These are phyloP conservation scores for Camelus bactrianus DNA, from an alignment of 2,113 vertebrate species.

Conservation along the genomic window DNA sequence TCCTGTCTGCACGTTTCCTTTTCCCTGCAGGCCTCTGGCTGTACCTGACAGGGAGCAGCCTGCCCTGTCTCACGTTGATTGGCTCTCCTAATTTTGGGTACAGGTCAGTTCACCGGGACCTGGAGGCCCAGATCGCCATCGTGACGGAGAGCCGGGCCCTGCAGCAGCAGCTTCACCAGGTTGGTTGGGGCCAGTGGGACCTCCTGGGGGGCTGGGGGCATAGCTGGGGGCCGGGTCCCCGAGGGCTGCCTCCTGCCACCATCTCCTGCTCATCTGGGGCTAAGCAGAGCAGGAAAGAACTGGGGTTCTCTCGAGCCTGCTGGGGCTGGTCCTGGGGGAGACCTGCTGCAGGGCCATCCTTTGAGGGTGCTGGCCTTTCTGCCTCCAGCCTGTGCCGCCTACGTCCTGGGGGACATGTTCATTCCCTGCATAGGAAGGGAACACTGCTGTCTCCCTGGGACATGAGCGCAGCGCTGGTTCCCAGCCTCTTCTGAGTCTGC, in stretches of 20 bases:
- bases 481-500: not conserved
- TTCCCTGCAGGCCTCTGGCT: slow-evolving; percentile 95
- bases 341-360: rapidly evolving
- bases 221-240: not conserved
- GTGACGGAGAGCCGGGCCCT: slow-evolving; percentile 94
- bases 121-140: slow-evolving; percentile 97
- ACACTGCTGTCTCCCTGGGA: not conserved
- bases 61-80: slow-evolving; percentile 96
- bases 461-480: rapidly evolving
- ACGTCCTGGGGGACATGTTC: rapidly evolving
- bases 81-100: slow-evolving; percentile 99
- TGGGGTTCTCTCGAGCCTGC: slow-evolving; percentile 2
- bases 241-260: not conserved
- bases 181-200: slow-evolving; percentile 55
- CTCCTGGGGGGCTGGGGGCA: rapidly evolving
- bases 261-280: slow-evolving; percentile 57
- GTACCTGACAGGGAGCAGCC: slow-evolving; percentile 93
- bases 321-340: not conserved
- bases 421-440: not conserved
- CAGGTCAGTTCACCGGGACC: slow-evolving; percentile 97
- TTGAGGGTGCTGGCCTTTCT: rapidly evolving
- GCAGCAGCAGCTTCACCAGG: slow-evolving; percentile 95
- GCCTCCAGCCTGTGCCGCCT: not conserved
- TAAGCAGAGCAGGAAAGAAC: not conserved
- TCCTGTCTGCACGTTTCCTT: slow-evolving; percentile 74